Base-by-base conservation (phyloP, 2,113 vertebrate species). In the Myiopsitta monachus region DNA sequence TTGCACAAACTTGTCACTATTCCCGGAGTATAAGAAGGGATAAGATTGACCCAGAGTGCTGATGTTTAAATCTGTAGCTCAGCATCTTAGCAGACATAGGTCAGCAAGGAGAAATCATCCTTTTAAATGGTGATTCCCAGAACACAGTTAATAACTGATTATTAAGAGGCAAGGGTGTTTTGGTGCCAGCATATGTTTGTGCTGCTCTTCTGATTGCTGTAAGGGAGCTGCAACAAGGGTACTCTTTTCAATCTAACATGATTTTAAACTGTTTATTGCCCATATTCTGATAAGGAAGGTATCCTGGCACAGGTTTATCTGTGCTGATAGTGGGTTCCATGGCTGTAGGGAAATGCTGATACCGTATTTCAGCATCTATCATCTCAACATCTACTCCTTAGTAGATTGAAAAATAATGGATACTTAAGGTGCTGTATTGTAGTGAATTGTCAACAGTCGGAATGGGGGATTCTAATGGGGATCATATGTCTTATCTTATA, bases 331-430 rank as follows among this genome's bases (percentile, higher is more conserved):
- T 66, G 61, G 88, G 10, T 43, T 94, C 76, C 2, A 2, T 81
- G 88, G 75, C 94, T 96, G 81, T 64, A 95, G 92, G 95, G 94
- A 97, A 95, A 87, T 95, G 68, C 41, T 97, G 94, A 93, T 95
- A 92, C 36, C 36, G 15, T 62, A 55, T 75, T 70, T 86, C 49
- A 76, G 26, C 61, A 92, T 96, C 83, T 87, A 24, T 97, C 95
- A 91, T 96, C 72, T 92, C 93, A 95, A 92, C 62, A 90, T 81
- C 59, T 88, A 12, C 76, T 94, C 80, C 94, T 96, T 88, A 95
- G 74, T 62, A 87, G 83, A 83, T 68, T 90, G 73, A 69, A 89
- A 94, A 92, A 67, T 88, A 93, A 93, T 87, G 78, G 81, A 69
- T 84, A 82, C 67, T 94, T 91, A 59, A 94, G 61, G 36, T 95